Evolutionary conservation across 2,888 invertebrate species (phyloP), one percentile per base, ranked within the genome.

Genomic region (Morpho achilles): DNA sequence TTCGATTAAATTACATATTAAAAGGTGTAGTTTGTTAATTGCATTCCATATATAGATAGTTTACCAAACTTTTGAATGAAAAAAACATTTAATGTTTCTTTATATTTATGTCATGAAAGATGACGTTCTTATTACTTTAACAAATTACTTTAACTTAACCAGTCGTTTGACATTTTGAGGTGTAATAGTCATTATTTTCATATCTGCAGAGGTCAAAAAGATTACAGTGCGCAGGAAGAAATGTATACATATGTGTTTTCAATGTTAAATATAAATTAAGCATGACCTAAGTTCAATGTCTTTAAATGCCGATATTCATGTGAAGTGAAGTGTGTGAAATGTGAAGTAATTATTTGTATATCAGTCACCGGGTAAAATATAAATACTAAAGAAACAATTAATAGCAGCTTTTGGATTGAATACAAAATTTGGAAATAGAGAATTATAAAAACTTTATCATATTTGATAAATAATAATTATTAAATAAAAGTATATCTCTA

Each of bases 121-220:
- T 66, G 73, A 64, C 71, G 66, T 54, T 50, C 65, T 65, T 60
- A 68, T 70, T 69, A 69, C 61, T 65, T 71, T 41, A 54, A 66
- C 67, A 74, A 71, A 71, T 67, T 60, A 71, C 70, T 59, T 73
- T 66, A 75, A 75, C 75, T 79, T 70, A 50, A 64, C 69, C 59
- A 66, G 60, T 67, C 68, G 70, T 72, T 73, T 79, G 79, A 72
- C 73, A 76, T 79, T 82, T 77, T 56, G 58, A 60, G 57, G 43
- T 58, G 58, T 62, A 63, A 65, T 64, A 67, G 64, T 66, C 61
- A 65, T 66, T 65, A 65, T 55, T 64, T 45, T 60, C 49, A 50
- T 32, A 3, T 32, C 32, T 32, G 43, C 49, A 56, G 63, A 65
- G 65, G 62, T 65, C 64, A 60, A 59, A 58, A 53, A 60, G 59